These are phyloP conservation scores for Fissipunctia ypsillon DNA, from an alignment of 2,888 invertebrate species.

Conservation along the genomic window DNA sequence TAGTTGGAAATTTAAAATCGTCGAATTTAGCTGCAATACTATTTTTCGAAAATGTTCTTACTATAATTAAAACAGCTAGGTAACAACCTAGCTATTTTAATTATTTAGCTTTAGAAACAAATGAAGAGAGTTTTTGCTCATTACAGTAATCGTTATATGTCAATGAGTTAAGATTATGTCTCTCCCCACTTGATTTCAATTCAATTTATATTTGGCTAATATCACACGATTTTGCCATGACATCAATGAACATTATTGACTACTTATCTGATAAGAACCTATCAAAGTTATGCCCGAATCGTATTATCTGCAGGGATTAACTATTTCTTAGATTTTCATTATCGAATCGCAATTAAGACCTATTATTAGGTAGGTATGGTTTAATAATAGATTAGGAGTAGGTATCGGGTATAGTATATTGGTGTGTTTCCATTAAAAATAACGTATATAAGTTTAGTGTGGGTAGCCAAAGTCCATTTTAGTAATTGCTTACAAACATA, in stretches of 20 bases:
- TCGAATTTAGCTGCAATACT: too few relatives aligned
- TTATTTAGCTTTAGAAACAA: neutral
- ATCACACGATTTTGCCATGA: slow-evolving; percentile 20
- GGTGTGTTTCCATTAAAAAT: slow-evolving; percentile 8
- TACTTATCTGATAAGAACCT: slow-evolving; percentile 46
- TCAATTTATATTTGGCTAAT: neutral
- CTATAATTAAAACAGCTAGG: too few relatives aligned
- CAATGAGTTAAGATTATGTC: neutral
- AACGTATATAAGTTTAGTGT: neutral
- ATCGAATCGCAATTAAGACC: slow-evolving; percentile 50
- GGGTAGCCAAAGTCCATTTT: neutral
- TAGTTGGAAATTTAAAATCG: too few relatives aligned
- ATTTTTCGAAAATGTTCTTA: too few relatives aligned
- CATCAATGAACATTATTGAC: neutral
- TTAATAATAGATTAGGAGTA: slow-evolving; percentile 29
- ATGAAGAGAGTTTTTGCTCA: neutral
- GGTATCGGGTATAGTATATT: neutral
- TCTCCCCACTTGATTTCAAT: neutral
- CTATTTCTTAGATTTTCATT: slow-evolving; percentile 57
- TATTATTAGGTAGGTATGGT: slow-evolving; percentile 5
- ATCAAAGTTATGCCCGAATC: slow-evolving; percentile 31
- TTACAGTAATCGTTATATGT: neutral
- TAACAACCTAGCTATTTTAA: too few relatives aligned
- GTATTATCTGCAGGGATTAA: slow-evolving; percentile 53
- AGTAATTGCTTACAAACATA: neutral